Percentiles rank a stretch among this genome's conserved stretches.
These are phyloP conservation scores for Carollia perspicillata DNA, from an alignment of 2,113 vertebrate genomes.

Conservation along the genomic window DNA sequence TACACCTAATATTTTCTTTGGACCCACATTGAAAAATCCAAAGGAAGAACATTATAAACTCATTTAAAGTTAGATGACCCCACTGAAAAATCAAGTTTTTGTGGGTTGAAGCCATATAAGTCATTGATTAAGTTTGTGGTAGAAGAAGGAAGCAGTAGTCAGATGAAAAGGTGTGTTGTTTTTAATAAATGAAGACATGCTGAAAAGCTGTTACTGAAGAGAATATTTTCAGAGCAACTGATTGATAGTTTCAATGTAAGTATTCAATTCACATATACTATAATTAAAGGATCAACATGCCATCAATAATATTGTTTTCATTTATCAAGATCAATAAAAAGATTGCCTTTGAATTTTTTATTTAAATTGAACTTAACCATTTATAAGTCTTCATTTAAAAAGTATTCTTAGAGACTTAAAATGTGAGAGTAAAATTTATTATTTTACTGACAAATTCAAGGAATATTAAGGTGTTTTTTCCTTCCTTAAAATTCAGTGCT, in stretches of 20 bases:
- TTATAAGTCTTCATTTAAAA: neutral
- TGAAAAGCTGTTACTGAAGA: neutral
- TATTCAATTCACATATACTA: neutral
- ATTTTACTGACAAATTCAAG: neutral
- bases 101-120: neutral
- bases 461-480: neutral
- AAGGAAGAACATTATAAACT: neutral
- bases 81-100: neutral
- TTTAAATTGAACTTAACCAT: neutral
- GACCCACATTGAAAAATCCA: neutral
- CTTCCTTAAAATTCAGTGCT: neutral
- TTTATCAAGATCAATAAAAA: neutral
- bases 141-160: neutral
- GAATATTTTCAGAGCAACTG: neutral
- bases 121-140: neutral
- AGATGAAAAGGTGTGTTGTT: neutral
- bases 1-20: neutral
- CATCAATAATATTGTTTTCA: neutral
- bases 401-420: neutral
- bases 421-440: neutral
- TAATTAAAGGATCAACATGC: neutral
- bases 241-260: neutral
- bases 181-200: neutral
- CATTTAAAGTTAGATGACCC: neutral
- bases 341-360: neutral